Evolutionary conservation across 2,888 invertebrate species (phyloP), one percentile per base, ranked within the genome.

Genomic region (Anoplius nigerrimus): DNA sequence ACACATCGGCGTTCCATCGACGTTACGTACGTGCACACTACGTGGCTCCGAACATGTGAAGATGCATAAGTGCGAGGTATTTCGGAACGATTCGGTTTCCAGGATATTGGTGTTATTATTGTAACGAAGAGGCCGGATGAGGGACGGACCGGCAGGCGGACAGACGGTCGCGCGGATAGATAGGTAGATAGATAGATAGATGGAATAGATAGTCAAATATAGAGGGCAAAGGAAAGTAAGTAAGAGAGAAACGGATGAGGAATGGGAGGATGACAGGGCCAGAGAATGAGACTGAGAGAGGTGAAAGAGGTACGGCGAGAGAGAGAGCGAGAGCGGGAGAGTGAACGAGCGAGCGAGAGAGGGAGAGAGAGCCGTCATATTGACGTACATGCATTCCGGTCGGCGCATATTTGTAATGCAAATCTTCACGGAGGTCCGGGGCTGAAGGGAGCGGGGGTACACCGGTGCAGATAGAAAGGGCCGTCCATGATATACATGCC

Each of bases 381-480:
- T 81, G 82, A 80, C 82, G 75, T 79, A 79, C 74, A 76, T 76
- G 74, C 71, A 76, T 77, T 75, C 75, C 70, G 73, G 69, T 80
- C 74, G 76, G 76, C 52, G 78, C 78, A 79, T 82, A 86, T 86
- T 86, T 85, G 86, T 84, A 84, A 86, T 86, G 86, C 86, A 86
- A 86, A 86, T 86, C 82, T 84, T 82, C 81, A 75, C 80, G 66
- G 67, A 71, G 73, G 68, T 75, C 75, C 43, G 53, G 46, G 55
- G 27, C 48, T 74, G 64, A 58, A 62, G 69, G 62, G 57, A 65
- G 65, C 18, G 20, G 68, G 69, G 65, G 69, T 63, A 70, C 65
- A 68, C 67, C 63, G 76, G 73, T 68, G 74, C 64, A 75, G 80
- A 78, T 78, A 76, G 76, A 82, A 79, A 82, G 78, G 77, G 72